Base-by-base conservation (phyloP, 1,140 invertebrate genomes). In the Muscidifurax raptorellus region DNA sequence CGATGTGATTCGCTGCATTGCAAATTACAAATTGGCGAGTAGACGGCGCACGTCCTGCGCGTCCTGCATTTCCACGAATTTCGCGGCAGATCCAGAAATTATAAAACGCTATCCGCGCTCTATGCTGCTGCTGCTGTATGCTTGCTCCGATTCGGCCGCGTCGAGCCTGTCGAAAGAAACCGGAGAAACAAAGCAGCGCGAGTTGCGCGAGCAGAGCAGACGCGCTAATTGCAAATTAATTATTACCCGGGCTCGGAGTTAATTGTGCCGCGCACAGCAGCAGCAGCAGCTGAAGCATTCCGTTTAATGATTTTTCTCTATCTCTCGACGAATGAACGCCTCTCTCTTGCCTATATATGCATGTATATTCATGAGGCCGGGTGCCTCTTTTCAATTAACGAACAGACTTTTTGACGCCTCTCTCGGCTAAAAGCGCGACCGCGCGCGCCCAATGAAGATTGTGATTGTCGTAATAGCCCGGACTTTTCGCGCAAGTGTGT, bases 31-130 rank as follows among this genome's bases (percentile, higher is more conserved):
- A 89, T 87, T 59, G 87, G 87, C 87, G 83, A 89, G 84, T 36
- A 84, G 85, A 85, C 84, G 85, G 86, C 87, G 84, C 87, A 87
- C 87, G 86, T 89, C 85, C 85, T 86, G 86, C 85, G 78, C 87
- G 87, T 90, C 22, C 6, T 22, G 52, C 52, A n/a, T 59, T 59
- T 22, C 52, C 52, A 59, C 6, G 52, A 59, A 59, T 88, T 87
- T 88, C 88, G 86, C 85, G 87, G 27, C 66, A 36, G 27, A 36
- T 69, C 28, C 87, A 86, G 85, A 88, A 88, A 89, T 89, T 88
- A n/a, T n/a, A 87, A 89, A 89, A 88, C 85, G 87, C 88, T 88
- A 88, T 80, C n/a, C 36, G 86, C 86, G 86, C 86, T 76, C 86
- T 6, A n/a, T n/a, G 22, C 6, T 44, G 80, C 13, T 40, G 32